phyloP scores from a whole-genome alignment of 2,888 invertebrate genomes.

The Pocota personata region DNA sequence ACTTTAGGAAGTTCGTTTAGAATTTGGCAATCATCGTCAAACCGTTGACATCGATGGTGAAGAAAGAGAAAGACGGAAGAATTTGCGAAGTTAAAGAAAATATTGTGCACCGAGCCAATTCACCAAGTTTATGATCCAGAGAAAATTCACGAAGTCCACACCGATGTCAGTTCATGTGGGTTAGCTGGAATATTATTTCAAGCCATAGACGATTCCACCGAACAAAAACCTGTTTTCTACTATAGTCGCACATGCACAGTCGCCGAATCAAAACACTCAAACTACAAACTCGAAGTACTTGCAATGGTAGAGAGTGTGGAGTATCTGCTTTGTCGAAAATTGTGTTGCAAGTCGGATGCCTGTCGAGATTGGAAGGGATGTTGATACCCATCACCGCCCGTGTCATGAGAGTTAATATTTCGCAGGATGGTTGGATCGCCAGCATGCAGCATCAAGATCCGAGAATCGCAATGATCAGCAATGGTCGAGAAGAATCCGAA shows the following conservation, averaged over 20 bases:
- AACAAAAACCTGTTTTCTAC: neutral
- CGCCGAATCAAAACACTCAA: neutral
- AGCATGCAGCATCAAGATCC: constrained; percentile 10
- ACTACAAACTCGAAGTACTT: constrained; percentile 1
- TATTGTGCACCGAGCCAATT: no score
- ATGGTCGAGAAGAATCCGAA: constrained; percentile 11
- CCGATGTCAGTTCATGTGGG: no score
- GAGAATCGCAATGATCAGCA: constrained; percentile 6
- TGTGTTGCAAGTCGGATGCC: constrained; percentile 14
- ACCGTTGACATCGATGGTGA: neutral
- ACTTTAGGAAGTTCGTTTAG: no score
- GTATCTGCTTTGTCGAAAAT: neutral
- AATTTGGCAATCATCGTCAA: neutral
- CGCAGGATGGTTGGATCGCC: constrained; percentile 12
- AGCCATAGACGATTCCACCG: no score
- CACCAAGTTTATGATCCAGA: no score
- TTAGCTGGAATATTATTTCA: no score
- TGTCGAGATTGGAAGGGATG: constrained; percentile 2
- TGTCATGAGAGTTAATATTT: constrained; percentile 6
- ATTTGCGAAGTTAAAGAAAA: no score
- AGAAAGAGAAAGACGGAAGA: no score
- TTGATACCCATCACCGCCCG: constrained; percentile 1
- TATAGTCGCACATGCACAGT: neutral
- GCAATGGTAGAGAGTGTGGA: constrained; percentile 3
- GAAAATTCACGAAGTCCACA: no score